Evolutionary conservation across 2,113 vertebrate genomes (phyloP).

Genomic region (Salvelinus sp.): DNA sequence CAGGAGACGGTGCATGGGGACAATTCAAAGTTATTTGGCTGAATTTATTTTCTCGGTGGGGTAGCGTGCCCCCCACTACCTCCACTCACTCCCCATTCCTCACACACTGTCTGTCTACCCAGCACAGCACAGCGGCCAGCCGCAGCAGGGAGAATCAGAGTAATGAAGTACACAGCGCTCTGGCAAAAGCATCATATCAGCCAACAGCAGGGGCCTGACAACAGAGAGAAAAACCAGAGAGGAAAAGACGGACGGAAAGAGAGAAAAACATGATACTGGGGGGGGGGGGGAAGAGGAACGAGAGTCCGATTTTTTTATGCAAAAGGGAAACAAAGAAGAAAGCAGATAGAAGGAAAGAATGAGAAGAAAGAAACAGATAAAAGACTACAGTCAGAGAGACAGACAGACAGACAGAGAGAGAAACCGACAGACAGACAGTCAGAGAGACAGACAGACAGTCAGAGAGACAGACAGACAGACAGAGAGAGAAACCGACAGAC

Average conservation of each 20-base stretch:
- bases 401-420: conserved; percentile 8
- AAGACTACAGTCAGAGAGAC: not conserved
- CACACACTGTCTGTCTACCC: conserved; percentile 62
- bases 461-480: too few species aligned
- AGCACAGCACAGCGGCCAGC: conserved; percentile 56
- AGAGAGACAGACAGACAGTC: not conserved
- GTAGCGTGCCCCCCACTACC: conserved; percentile 55
- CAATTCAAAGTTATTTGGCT: conserved; percentile 69
- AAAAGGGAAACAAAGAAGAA: not conserved
- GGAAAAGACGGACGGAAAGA: conserved; percentile 5
- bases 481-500: not conserved
- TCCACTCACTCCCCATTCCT: conserved; percentile 66
- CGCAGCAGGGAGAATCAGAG: conserved; percentile 73
- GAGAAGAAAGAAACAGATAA: conserved; percentile 4
- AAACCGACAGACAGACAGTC: not conserved
- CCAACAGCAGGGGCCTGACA: conserved; percentile 48
- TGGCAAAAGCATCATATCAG: conserved; percentile 72
- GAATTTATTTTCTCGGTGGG: conserved; percentile 79
- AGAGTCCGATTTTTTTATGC: conserved; percentile 14
- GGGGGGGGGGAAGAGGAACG: conserved; percentile 10
- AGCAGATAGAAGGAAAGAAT: not conserved
- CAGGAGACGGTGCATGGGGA: conserved; percentile 48
- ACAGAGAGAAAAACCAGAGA: conserved; percentile 29
- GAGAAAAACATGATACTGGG: conserved; percentile 4
- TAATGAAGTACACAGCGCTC: conserved; percentile 74